A percentile compares a stretch with the other conserved stretches of the same genome.
Evolutionary conservation across 1,140 invertebrate species (phyloP).

Genomic region (Venturia canescens): DNA sequence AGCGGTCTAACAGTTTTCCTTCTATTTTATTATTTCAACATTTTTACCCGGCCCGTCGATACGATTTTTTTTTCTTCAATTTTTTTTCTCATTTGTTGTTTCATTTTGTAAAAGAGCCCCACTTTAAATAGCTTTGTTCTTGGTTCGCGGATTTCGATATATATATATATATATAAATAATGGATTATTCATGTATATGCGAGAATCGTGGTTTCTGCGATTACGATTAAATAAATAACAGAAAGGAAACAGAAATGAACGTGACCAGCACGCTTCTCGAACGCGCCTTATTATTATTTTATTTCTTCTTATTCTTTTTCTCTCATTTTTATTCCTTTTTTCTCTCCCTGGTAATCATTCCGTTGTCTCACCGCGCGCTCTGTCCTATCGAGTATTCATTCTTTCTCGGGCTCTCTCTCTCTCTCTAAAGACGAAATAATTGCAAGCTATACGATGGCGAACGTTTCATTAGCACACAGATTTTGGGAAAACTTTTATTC

Average conservation of each 20-base stretch:
- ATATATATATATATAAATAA: too few species aligned
- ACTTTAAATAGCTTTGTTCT: too few species aligned
- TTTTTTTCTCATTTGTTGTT: too few species aligned
- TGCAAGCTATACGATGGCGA: slow-evolving; percentile 15
- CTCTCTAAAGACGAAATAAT: slow-evolving; percentile 11
- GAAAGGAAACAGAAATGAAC: neutral
- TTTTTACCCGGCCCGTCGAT: too few species aligned
- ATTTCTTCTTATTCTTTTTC: neutral
- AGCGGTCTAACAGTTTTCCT: too few species aligned
- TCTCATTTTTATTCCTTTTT: slow-evolving; percentile 9
- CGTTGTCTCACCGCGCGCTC: neutral
- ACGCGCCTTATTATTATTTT: slow-evolving; percentile 10
- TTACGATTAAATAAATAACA: slow-evolving; percentile 23
- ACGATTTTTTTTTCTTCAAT: too few species aligned
- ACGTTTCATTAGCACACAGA: slow-evolving; percentile 19
- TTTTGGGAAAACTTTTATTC: neutral
- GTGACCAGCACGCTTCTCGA: slow-evolving; percentile 49
- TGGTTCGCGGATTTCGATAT: neutral
- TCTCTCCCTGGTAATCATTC: neutral
- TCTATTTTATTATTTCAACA: too few species aligned
- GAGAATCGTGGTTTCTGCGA: slow-evolving; percentile 7
- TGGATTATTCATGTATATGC: slow-evolving; percentile 1
- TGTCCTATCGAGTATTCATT: neutral
- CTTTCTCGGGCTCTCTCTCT: neutral
- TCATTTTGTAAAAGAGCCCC: too few species aligned